Conservation (phyloP, 2,888 invertebrate genomes). For the Epirrita christyi region DNA sequence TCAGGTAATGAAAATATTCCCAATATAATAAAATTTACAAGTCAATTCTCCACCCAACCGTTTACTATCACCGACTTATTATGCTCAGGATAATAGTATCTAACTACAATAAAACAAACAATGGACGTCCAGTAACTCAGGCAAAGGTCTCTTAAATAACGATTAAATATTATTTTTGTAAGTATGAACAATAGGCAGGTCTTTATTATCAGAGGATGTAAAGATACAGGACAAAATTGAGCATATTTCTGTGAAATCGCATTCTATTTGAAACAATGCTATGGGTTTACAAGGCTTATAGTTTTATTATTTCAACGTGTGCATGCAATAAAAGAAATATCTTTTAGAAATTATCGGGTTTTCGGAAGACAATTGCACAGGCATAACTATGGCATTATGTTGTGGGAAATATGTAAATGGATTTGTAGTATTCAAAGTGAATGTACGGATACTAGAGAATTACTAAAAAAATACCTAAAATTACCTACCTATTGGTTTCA, state of each 20-base stretch:
- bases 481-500: too few relatives aligned
- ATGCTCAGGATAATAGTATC: slow-evolving; percentile 57
- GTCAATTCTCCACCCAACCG: slow-evolving; percentile 36
- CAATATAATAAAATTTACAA: slow-evolving; percentile 44
- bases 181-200: slow-evolving; percentile 73
- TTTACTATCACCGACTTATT: slow-evolving; percentile 45
- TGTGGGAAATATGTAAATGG: neutral
- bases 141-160: slow-evolving; percentile 67
- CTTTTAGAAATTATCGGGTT: slow-evolving; percentile 3
- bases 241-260: slow-evolving; percentile 63
- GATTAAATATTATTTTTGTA: slow-evolving; percentile 77
- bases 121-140: slow-evolving; percentile 51
- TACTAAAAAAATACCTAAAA: too few relatives aligned
- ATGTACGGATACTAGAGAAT: neutral
- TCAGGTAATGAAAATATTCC: slow-evolving; percentile 32
- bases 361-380: slow-evolving; percentile 1
- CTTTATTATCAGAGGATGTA: slow-evolving; percentile 80
- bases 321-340: slow-evolving; percentile 41
- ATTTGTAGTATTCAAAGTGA: slow-evolving; percentile 1
- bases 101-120: slow-evolving; percentile 69
- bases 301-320: slow-evolving; percentile 59
- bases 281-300: slow-evolving; percentile 46
- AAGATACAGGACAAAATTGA: slow-evolving; percentile 72
- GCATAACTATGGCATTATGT: neutral
- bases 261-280: slow-evolving; percentile 64